Conservation (phyloP, 53 echinoderm and acorn worm genomes). For the Temnopleurus reevesii region DNA sequence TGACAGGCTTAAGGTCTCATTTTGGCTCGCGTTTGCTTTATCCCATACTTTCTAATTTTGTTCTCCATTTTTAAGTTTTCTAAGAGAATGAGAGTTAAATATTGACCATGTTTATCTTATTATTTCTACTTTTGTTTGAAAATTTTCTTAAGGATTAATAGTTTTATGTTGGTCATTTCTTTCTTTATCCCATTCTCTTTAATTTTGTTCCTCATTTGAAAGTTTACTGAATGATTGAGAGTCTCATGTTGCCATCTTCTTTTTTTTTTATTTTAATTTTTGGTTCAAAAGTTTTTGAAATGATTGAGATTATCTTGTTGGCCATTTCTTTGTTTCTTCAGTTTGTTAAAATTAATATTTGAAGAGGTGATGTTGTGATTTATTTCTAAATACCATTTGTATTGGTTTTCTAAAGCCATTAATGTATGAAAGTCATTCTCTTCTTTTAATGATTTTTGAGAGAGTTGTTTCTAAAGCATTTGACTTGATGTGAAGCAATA, state of each 20-base stretch:
- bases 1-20: not conserved
- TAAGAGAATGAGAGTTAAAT: not conserved
- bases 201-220: no score
- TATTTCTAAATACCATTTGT: not conserved
- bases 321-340: no score
- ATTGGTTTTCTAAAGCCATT: not conserved
- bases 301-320: no score
- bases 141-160: no score
- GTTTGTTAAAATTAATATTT: constrained; percentile 6
- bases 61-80: not conserved
- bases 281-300: no score
- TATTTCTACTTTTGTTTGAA: not conserved
- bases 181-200: no score
- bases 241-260: no score
- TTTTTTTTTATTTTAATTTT: no score
- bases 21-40: not conserved
- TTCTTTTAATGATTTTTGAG: not conserved
- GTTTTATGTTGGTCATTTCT: no score
- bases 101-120: not conserved
- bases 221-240: no score
- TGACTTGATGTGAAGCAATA: not conserved
- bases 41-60: not conserved
- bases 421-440: not conserved
- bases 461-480: not conserved
- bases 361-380: not conserved